phyloP scores from a whole-genome alignment of 1,140 invertebrate species.

The Papilio glaucus region DNA sequence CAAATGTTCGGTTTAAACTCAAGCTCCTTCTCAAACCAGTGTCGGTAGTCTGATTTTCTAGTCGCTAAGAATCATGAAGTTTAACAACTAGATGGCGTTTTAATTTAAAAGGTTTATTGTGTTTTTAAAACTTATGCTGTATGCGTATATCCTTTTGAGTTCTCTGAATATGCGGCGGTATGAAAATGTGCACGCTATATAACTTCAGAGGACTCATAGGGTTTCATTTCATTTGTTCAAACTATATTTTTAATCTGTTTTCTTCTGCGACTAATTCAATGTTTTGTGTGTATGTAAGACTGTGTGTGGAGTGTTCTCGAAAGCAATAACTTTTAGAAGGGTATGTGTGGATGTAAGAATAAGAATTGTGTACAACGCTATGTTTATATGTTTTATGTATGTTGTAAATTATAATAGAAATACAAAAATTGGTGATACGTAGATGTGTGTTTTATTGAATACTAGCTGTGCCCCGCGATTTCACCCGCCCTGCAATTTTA shows the following conservation, averaged over 20 bases:
- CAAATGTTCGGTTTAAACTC: too few relatives aligned
- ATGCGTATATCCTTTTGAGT: neutral
- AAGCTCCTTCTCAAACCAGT: neutral
- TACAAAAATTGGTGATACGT: slow-evolving; percentile 51
- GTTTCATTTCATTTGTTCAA: neutral
- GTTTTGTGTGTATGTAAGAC: neutral
- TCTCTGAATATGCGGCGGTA: too few relatives aligned
- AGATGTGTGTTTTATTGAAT: slow-evolving; percentile 38
- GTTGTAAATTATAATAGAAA: slow-evolving; percentile 54
- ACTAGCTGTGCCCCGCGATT: too few relatives aligned
- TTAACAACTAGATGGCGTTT: slow-evolving; percentile 5
- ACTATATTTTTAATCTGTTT: neutral
- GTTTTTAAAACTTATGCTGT: neutral
- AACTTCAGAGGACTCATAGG: neutral
- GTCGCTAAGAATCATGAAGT: slow-evolving; percentile 5
- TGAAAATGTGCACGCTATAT: neutral
- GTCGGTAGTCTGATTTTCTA: slow-evolving; percentile 19
- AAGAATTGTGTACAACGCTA: slow-evolving; percentile 46
- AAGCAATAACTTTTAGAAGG: slow-evolving; percentile 43
- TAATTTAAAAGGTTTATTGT: neutral
- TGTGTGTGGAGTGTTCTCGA: slow-evolving; percentile 28
- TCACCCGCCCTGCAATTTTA: too few relatives aligned
- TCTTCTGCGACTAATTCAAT: slow-evolving; percentile 13
- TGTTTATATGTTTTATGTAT: slow-evolving; percentile 40
- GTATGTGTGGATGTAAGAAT: slow-evolving; percentile 39